Base-by-base conservation (phyloP, 1,140 invertebrate species). In the Kradibia gibbosae region DNA sequence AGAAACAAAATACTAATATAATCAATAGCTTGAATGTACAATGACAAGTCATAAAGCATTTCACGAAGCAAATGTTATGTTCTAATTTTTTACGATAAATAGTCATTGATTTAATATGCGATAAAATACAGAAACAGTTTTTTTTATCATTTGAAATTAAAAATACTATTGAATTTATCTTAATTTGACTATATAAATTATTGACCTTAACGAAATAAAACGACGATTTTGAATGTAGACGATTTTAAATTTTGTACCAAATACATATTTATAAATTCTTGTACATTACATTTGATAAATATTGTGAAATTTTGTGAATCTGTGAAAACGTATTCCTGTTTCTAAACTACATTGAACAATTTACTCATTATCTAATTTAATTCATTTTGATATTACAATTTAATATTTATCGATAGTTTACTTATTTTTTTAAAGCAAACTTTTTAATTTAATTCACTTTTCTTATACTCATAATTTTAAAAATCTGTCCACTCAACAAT, bases 401-500 rank as follows among this genome's bases (percentile, higher is more conserved):
- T 45, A 5, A 45, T 45, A 8, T 13, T 45, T 45, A 45, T 13
- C 42, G 5, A 45, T 13, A 45, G 13, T 45, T n/a, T 13, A 45
- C 42, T 45, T 45, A 45, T 13, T 45, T 8, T 5, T 13, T 45
- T 45, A n/a, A n/a, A n/a, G 42, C 13, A 60, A 31, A 31, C 57
- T 60, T 31, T 20, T 67, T 11, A 5, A 39, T 67, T 39, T 28
- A 39, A 67, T 17, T 39, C 20, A 67, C 17, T 78, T 39, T 65
- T 73, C 82, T 84, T 85, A 88, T 86, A 87, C 79, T 87, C 86
- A 87, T 89, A 86, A 90, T 89, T 89, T 89, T 87, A 86, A 11
- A 86, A 88, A 81, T 90, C 87, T 89, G 88, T 89, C 87, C 88
- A 89, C 86, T 89, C 87, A 88, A 89, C 86, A 88, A 89, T 90